Evolutionary conservation across 2,888 invertebrate genomes (phyloP).

Genomic region (Scaptomyza cyrtandrae): DNA sequence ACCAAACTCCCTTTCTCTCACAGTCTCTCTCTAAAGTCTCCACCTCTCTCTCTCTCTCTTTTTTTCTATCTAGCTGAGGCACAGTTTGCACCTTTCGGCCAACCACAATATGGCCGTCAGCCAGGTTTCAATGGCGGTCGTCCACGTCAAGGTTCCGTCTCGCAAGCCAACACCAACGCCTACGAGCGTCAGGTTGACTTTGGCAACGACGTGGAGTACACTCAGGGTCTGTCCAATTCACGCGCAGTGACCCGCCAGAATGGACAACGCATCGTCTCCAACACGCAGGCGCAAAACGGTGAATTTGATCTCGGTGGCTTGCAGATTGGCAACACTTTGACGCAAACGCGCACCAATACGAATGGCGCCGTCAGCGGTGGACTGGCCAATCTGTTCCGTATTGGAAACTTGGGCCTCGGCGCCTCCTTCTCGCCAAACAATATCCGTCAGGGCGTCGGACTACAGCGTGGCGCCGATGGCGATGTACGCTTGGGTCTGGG

Average conservation of each 20-base stretch:
- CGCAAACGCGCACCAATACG: slow-evolving; percentile 69
- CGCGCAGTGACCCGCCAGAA: slow-evolving; percentile 78
- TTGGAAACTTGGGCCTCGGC: slow-evolving; percentile 80
- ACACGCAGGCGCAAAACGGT: slow-evolving; percentile 72
- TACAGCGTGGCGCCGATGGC: slow-evolving; percentile 76
- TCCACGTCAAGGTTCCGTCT: slow-evolving; percentile 67
- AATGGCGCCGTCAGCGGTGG: slow-evolving; percentile 76
- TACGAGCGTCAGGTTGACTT: slow-evolving; percentile 71
- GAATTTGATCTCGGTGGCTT: slow-evolving; percentile 79
- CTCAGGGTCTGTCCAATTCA: slow-evolving; percentile 74
- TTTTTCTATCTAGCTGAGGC: slow-evolving; percentile 48
- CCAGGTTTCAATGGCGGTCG: slow-evolving; percentile 28
- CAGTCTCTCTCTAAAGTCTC: too few species aligned
- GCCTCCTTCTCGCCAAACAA: slow-evolving; percentile 81
- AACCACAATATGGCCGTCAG: slow-evolving; percentile 20
- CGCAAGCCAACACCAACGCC: slow-evolving; percentile 76
- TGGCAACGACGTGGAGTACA: slow-evolving; percentile 67
- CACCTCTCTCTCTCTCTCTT: background rate
- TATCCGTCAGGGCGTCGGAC: slow-evolving; percentile 74
- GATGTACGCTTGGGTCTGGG: slow-evolving; percentile 79
- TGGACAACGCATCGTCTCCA: slow-evolving; percentile 67
- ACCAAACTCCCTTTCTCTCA: background rate
- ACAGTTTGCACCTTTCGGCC: slow-evolving; percentile 52
- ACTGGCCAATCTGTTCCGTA: slow-evolving; percentile 74
- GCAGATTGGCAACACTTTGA: slow-evolving; percentile 81